Evolutionary conservation across 2,888 invertebrate genomes (phyloP).

Genomic region (Teinopalpus imperialis): DNA sequence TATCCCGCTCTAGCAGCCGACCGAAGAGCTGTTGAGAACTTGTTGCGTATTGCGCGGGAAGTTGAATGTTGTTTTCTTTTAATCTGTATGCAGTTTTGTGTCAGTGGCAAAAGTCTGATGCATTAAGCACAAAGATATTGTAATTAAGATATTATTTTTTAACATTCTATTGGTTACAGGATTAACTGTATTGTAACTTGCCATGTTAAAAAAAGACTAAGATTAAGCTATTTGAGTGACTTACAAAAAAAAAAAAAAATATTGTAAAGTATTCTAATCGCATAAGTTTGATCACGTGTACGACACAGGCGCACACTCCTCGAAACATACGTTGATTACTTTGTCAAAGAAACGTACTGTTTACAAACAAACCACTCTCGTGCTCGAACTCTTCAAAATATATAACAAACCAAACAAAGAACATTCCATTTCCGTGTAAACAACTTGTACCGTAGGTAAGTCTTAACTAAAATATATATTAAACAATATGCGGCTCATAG

Average conservation of each 20-base stretch:
- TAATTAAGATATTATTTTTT: no score
- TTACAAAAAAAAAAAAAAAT: no score
- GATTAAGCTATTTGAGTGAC: background rate
- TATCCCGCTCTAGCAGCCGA: slow-evolving; percentile 68
- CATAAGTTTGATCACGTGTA: slow-evolving; percentile 16
- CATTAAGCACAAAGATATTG: no score
- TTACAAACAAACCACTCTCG: slow-evolving; percentile 57
- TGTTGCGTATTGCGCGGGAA: slow-evolving; percentile 27
- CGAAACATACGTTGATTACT: slow-evolving; percentile 68
- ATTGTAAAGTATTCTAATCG: background rate
- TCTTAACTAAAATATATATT: slow-evolving; percentile 15
- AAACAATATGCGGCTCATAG: background rate
- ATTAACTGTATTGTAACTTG: no score
- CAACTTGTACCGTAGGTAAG: slow-evolving; percentile 24
- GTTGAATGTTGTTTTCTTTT: background rate
- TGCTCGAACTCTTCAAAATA: slow-evolving; percentile 43
- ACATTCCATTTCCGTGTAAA: slow-evolving; percentile 39
- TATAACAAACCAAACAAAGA: slow-evolving; percentile 36
- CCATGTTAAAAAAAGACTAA: no score
- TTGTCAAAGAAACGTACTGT: slow-evolving; percentile 51
- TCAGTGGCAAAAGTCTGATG: no score
- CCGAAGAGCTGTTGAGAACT: slow-evolving; percentile 44
- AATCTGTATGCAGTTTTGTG: no score
- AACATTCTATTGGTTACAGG: no score
- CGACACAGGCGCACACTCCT: slow-evolving; percentile 36